Evolutionary conservation across 1,140 invertebrate species (phyloP), one percentile per base, ranked within the genome.

Genomic region (Marisa cornuarietis): DNA sequence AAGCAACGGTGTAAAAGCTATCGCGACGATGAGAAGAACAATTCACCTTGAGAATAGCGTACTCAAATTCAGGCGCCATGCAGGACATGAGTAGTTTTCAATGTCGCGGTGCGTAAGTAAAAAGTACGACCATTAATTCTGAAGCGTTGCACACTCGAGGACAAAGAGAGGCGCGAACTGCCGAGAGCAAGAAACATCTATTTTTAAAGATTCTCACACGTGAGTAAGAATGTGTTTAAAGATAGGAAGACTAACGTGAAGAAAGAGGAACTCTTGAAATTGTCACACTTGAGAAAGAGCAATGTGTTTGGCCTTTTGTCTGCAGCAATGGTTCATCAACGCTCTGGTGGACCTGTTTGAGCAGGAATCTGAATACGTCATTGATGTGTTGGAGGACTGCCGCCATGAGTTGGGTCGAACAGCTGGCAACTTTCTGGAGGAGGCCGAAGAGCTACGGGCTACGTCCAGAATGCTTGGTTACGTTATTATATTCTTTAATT

Each of bases 371-470:
- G 87, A 87, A 49, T 85, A 83, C 68, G 87, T 86, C 76, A 86
- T 88, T 49, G 84, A 87, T 62, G 85, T 87, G n/a, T 85, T 87
- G n/a, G 86, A 86, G 78, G 87, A 87, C 42, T 85, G 85, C 68
- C 74, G 86, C n/a, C 83, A 85, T 71, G 84, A 86, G 73, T 79
- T 88, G 49, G 73, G 84, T 22, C 81, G 80, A 13, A 84, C 85
- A 9, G 84, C 85, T 49, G 58, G 83, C 52, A 83, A 79, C 75
- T 87, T 83, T 69, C 78, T 80, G 65, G 83, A 85, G 51, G 86
- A 87, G n/a, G 81, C 86, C 8, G 83, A 85, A 24, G 81, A 84
- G n/a, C 81, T 88, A 7, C 79, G 86, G 63, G 84, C 85, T 11
- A 82, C 84, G 31, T 87, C 87, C 20, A 79, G 85, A 63, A 81